These are phyloP conservation scores for Sebastolobus alascanus DNA, from an alignment of 2,797 vertebrate genomes.

Conservation along the genomic window DNA sequence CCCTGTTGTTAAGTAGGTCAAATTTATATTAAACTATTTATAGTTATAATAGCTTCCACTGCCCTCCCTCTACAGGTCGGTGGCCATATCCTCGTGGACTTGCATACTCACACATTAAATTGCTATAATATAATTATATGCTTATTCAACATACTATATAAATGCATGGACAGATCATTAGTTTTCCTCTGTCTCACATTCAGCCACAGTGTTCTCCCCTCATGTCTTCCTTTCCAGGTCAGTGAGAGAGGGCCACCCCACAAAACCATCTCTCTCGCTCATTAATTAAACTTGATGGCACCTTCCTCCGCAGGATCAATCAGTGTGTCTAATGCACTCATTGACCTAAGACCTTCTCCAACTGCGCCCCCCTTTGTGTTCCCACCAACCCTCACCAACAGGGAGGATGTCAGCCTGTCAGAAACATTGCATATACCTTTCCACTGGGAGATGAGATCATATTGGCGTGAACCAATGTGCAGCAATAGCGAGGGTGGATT, in stretches of 20 bases:
- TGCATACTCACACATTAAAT: slow-evolving; percentile 35
- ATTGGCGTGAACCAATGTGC: slow-evolving; percentile 56
- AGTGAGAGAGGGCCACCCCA: slow-evolving; percentile 50
- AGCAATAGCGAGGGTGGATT: slow-evolving; percentile 47
- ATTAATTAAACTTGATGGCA: slow-evolving; percentile 76
- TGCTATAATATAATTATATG: slow-evolving; percentile 28
- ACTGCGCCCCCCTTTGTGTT: slow-evolving; percentile 53
- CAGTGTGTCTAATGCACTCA: slow-evolving; percentile 77
- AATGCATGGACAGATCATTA: slow-evolving; percentile 66
- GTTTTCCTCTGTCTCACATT: slow-evolving; percentile 30
- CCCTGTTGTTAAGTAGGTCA: slow-evolving; percentile 2
- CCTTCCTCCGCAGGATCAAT: slow-evolving; percentile 78
- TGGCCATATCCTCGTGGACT: slow-evolving; percentile 22
- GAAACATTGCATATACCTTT: slow-evolving; percentile 49
- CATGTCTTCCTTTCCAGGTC: slow-evolving; percentile 66
- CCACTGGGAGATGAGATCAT: slow-evolving; percentile 62
- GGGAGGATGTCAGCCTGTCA: slow-evolving; percentile 65
- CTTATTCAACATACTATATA: slow-evolving; percentile 34
- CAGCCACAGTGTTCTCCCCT: slow-evolving; percentile 32
- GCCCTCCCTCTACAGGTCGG: slow-evolving; percentile 26
- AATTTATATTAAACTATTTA: slow-evolving; percentile 4
- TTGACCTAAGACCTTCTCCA: slow-evolving; percentile 76
- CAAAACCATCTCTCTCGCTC: slow-evolving; percentile 49
- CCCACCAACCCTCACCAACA: slow-evolving; percentile 43
- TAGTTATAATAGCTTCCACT: neutral